Evolutionary conservation across 2,888 invertebrate genomes (phyloP), one percentile per base, ranked within the genome.

Genomic region (Emmelina monodactyla): DNA sequence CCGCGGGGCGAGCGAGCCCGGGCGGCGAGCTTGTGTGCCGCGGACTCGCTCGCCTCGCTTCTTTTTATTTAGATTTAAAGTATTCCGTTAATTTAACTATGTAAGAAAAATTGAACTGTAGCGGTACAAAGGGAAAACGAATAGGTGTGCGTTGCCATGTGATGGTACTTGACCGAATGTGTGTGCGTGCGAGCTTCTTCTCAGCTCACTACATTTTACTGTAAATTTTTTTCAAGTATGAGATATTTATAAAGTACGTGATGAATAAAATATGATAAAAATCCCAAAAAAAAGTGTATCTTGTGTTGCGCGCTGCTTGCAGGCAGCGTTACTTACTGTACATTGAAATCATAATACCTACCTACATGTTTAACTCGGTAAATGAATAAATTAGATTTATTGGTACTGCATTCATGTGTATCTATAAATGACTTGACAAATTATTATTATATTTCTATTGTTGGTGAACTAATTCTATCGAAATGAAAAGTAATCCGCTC

Each of bases 1-100:
- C n/a, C 43, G 44, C 32, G 47, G 42, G 40, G 45, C 33, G 43
- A 50, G 46, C 47, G 49, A 35, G n/a, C n/a, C n/a, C n/a, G n/a
- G 47, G 49, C 44, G 42, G 42, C 33, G 28, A 37, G 30, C 31
- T 13, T 19, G 28, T 31, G 32, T 25, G 34, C 13, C 41, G 45
- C 35, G 43, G 37, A 34, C 39, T 37, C 41, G 38, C 40, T 31
- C 41, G 34, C 32, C 34, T 50, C 53, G 62, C 54, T 49, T 51
- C 60, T 61, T 63, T 65, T 69, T 69, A 62, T 73, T 71, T 78
- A 76, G 72, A 73, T 69, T 67, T 75, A 76, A 76, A 73, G 72
- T 73, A 78, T 79, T 79, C 76, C 79, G 76, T 79, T 78, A 76
- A 75, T 75, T 65, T 72, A 61, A 76, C 69, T 78, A 67, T 69